phyloP scores from a whole-genome alignment of 1,140 invertebrate species.

The Rhizoglyphus robini region DNA sequence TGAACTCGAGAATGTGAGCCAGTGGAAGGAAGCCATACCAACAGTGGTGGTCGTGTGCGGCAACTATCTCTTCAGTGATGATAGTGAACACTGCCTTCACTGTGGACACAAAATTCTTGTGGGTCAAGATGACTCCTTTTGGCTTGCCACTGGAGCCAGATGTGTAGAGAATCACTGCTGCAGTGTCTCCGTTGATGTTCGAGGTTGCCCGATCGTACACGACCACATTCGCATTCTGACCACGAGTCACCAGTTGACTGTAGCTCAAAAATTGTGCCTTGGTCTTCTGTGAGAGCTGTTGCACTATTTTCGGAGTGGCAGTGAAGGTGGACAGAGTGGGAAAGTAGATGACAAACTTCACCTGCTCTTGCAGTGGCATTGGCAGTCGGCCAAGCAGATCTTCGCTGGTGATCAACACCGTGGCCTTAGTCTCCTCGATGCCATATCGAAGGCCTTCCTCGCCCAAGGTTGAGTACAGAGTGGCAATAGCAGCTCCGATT shows the following conservation, averaged over 20 bases:
- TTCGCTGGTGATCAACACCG: conserved; percentile 43
- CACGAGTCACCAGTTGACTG: neutral
- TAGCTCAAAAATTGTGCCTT: no score
- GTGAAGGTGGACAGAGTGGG: neutral
- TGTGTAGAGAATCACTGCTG: conserved; percentile 90
- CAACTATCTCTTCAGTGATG: neutral
- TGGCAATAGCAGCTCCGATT: conserved; percentile 52
- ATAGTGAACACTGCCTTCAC: conserved; percentile 73
- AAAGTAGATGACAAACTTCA: no score
- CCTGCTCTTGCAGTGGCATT: no score
- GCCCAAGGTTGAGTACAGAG: conserved; percentile 88
- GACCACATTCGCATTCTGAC: no score
- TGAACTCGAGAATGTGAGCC: conserved; percentile 30
- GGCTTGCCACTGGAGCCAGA: conserved; percentile 82
- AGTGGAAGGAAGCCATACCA: conserved; percentile 27
- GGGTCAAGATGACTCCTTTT: conserved; percentile 55
- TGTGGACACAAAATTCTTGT: conserved; percentile 75
- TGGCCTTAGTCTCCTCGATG: conserved; percentile 90
- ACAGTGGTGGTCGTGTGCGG: neutral
- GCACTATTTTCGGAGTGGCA: neutral
- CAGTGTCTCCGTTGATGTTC: no score
- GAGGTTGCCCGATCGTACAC: no score
- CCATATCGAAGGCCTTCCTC: conserved; percentile 89
- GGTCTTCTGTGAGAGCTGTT: neutral
- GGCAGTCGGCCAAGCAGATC: no score